Evolutionary conservation across 2,888 invertebrate species (phyloP).

Genomic region (Ichneumoninae sp.): DNA sequence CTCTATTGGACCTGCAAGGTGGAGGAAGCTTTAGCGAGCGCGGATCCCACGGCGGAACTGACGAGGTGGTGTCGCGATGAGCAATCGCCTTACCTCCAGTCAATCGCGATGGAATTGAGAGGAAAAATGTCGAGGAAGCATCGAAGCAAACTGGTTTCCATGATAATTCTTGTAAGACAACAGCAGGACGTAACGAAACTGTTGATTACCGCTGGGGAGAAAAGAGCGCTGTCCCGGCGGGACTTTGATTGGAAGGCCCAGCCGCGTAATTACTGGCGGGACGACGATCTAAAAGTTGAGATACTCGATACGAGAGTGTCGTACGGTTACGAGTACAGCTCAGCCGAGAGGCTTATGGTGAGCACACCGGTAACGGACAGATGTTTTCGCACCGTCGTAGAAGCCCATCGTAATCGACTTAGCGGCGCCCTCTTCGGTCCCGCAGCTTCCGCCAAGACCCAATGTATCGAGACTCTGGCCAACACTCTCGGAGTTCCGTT

Average conservation of each 20-base stretch:
- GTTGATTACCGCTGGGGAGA: constrained; percentile 74
- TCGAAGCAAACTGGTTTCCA: constrained; percentile 85
- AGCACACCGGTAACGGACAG: constrained; percentile 85
- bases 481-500: constrained; percentile 86
- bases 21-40: constrained; percentile 84
- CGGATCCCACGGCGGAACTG: constrained; percentile 81
- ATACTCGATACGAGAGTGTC: constrained; percentile 86
- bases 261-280: constrained; percentile 86
- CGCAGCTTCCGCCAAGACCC: constrained; percentile 85
- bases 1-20: constrained; percentile 89
- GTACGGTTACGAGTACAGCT: constrained; percentile 88
- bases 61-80: constrained; percentile 83
- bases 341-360: constrained; percentile 85
- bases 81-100: constrained; percentile 12
- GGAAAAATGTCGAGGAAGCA: constrained; percentile 86
- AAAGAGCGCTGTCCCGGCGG: constrained; percentile 73
- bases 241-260: constrained; percentile 88
- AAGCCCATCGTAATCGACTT: constrained; percentile 85
- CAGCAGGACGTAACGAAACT: constrained; percentile 86
- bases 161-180: constrained; percentile 86
- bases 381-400: constrained; percentile 87
- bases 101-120: constrained; percentile 84
- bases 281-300: constrained; percentile 83
- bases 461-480: constrained; percentile 86
- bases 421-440: constrained; percentile 86